phyloP scores from a whole-genome alignment of 2,113 vertebrate species.

The Beaufortia kweichowensis region DNA sequence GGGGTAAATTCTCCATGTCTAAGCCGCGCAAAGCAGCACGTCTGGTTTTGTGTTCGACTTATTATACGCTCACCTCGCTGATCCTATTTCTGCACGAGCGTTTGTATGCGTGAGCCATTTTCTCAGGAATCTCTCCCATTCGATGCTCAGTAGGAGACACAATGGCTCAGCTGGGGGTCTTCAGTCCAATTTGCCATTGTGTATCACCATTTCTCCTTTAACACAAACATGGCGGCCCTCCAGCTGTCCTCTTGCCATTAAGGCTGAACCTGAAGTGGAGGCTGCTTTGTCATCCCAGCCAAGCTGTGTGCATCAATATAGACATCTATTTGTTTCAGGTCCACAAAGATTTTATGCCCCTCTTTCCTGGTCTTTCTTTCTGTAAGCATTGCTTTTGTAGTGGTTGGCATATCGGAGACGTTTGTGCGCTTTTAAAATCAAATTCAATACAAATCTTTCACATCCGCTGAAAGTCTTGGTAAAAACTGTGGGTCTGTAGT shows the following conservation, averaged over 20 bases:
- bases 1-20: constrained; percentile 14
- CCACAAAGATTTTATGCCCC: constrained; percentile 30
- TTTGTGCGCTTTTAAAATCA: constrained; percentile 18
- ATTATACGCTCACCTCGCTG: constrained; percentile 22
- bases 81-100: constrained; percentile 36
- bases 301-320: constrained; percentile 1
- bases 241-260: constrained; percentile 48
- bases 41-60: constrained; percentile 49
- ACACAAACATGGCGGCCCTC: constrained; percentile 60
- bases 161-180: constrained; percentile 71
- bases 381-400: constrained; percentile 32
- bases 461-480: background rate
- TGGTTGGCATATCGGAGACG: too few relatives aligned
- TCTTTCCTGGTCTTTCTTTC: background rate
- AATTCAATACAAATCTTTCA: constrained; percentile 14
- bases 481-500: background rate
- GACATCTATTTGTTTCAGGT: constrained; percentile 1
- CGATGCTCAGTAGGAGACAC: constrained; percentile 60
- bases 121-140: constrained; percentile 58
- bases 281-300: constrained; percentile 28
- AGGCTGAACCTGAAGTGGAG: constrained; percentile 36
- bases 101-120: constrained; percentile 54
- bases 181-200: constrained; percentile 77
- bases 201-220: constrained; percentile 73
- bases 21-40: background rate